Evolutionary conservation across 2,113 vertebrate species (phyloP), one percentile per base, ranked within the genome.

Genomic region (Cryptotis parvus): DNA sequence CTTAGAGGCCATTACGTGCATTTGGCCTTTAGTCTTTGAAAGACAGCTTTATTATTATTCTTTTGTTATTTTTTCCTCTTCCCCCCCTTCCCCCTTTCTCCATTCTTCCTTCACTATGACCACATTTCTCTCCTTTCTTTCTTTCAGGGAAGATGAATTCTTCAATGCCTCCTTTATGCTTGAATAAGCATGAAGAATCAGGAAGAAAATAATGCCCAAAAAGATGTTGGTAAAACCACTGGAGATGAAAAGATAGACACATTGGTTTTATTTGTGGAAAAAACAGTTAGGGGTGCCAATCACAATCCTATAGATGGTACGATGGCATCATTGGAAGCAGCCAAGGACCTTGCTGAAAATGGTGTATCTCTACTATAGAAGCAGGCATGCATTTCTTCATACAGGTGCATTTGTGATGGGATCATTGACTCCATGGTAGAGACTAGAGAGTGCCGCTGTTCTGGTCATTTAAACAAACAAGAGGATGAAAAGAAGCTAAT

Each of bases 201-300:
- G 58, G 74, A 45, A 18, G 41, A 35, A 72, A 65, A 45, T 77
- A 29, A 81, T 27, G 84, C 39, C n/a, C 29, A 45, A 4, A 75
- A n/a, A 93, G 58, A 15, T 80, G 29, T 45, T 80, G 72, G 55
- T 76, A 29, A 78, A 80, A 61, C 61, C 10, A 18, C 37, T 61
- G 39, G 52, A 89, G 82, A 75, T 39, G 61, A 91, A 88, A 58
- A 41, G 35, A 63, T 33, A 55, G n/a, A 37, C 29, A 24, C 15
- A 68, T 84, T 33, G 1, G 26, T 80, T 89, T 94, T 85, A 45
- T 87, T 91, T 69, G 20, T 80, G 41, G 61, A 92, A 85, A 45
- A 86, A 41, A 89, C 73, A 33, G 82, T 72, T 58, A 39, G 31
- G n/a, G 33, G 11, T 52, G 22, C 41, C 74, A 43, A 24, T 58